A percentile compares a stretch with the other conserved stretches of the same genome.
phyloP scores from a whole-genome alignment of 2,113 vertebrate species.

The Rhodinocichla rosea region DNA sequence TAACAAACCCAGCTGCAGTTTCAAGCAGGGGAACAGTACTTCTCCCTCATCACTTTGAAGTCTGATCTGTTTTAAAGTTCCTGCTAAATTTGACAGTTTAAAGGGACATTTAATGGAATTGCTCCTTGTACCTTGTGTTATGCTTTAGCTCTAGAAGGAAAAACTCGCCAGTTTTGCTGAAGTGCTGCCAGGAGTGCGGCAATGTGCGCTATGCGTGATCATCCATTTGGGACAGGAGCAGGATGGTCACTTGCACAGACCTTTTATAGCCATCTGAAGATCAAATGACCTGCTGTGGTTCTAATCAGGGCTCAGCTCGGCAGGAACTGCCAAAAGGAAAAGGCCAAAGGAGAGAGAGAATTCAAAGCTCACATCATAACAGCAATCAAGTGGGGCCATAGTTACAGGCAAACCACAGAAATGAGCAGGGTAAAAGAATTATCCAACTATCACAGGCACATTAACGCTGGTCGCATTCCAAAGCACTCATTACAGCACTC shows the following conservation, averaged over 20 bases:
- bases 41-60: constrained; percentile 38
- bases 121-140: background rate
- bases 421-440: constrained; percentile 37
- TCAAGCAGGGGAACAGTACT: background rate
- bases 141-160: constrained; percentile 17
- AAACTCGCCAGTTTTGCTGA: constrained; percentile 27
- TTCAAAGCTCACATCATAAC: constrained; percentile 56
- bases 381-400: constrained; percentile 33
- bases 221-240: constrained; percentile 30
- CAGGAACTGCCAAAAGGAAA: constrained; percentile 55
- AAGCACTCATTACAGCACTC: constrained; percentile 44
- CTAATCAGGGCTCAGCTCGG: constrained; percentile 63
- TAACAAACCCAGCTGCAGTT: constrained; percentile 42
- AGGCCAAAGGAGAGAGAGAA: constrained; percentile 66
- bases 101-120: constrained; percentile 27
- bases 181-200: constrained; percentile 19
- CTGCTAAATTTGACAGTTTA: constrained; percentile 7
- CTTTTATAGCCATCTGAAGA: constrained; percentile 66
- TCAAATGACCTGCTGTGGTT: constrained; percentile 58
- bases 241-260: constrained; percentile 45
- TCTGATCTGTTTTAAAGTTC: constrained; percentile 32
- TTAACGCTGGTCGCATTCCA: background rate
- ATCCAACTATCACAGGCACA: constrained; percentile 34
- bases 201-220: background rate
- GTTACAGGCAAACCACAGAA: constrained; percentile 47